Evolutionary conservation across 2,797 vertebrate genomes (phyloP).

Genomic region (Muscicapa comitata): DNA sequence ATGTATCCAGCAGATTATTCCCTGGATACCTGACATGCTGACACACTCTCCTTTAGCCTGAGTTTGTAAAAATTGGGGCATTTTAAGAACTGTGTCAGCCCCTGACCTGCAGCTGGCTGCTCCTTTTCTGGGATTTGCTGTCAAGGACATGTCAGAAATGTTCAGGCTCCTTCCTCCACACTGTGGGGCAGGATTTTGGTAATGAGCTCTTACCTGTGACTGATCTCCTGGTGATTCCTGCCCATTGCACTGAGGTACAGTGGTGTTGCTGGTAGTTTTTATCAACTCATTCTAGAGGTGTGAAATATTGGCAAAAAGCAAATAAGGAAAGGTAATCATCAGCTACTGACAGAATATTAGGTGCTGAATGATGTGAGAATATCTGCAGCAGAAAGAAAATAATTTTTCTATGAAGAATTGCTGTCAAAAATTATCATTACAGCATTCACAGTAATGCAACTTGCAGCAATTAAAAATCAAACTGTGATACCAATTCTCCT

Average conservation of each 20-base stretch:
- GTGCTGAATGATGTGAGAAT: not conserved
- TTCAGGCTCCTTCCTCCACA: not conserved
- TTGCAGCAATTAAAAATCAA: not conserved
- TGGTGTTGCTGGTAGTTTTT: not conserved
- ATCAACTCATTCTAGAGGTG: not conserved
- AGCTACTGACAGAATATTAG: not conserved
- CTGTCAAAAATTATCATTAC: not conserved
- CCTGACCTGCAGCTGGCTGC: not conserved
- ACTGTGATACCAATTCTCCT: not conserved
- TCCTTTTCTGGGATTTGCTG: not conserved
- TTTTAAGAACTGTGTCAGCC: not conserved
- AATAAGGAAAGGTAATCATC: not conserved
- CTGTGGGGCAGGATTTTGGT: not conserved
- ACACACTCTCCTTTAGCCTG: not conserved
- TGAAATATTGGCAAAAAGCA: not conserved
- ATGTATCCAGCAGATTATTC: not conserved
- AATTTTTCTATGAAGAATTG: not conserved
- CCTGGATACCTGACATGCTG: not conserved
- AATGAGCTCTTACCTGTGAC: rapidly evolving
- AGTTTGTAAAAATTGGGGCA: not conserved
- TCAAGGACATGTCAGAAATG: not conserved
- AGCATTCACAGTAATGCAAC: not conserved
- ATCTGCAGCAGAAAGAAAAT: not conserved
- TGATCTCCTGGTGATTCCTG: not conserved
- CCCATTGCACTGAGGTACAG: not conserved